These are phyloP conservation scores for Drosophila nigrodunni DNA, from an alignment of 1,140 invertebrate species.

Conservation along the genomic window DNA sequence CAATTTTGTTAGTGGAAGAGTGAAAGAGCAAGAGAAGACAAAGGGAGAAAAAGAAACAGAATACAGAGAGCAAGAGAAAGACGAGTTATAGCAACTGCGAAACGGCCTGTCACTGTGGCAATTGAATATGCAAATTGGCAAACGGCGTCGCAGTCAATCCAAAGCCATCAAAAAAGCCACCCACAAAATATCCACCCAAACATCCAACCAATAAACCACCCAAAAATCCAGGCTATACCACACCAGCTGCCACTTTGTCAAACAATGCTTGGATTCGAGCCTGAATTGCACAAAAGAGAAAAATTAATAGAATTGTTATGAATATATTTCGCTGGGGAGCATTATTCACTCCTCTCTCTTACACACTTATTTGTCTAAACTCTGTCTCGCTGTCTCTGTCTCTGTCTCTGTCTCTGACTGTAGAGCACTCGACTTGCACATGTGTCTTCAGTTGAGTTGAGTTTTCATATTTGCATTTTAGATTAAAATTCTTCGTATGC, in stretches of 20 bases:
- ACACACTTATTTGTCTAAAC: too few relatives aligned
- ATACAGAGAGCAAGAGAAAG: background rate
- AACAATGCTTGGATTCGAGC: slow-evolving; percentile 25
- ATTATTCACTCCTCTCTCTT: background rate
- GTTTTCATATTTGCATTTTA: slow-evolving; percentile 52
- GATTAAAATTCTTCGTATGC: slow-evolving; percentile 36
- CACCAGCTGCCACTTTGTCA: slow-evolving; percentile 31
- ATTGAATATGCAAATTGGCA: slow-evolving; percentile 65
- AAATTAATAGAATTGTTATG: slow-evolving; percentile 64
- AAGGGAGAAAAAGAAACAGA: background rate
- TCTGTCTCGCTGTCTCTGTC: background rate
- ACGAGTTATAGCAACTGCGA: slow-evolving; percentile 11
- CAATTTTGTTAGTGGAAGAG: slow-evolving; percentile 39
- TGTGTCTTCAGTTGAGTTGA: slow-evolving; percentile 22
- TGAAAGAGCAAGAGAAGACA: slow-evolving; percentile 8
- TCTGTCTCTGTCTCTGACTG: background rate
- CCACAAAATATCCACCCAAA: background rate
- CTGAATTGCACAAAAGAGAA: slow-evolving; percentile 33
- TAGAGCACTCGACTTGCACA: slow-evolving; percentile 11
- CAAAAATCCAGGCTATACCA: background rate
- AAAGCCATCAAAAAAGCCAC: slow-evolving; percentile 16
- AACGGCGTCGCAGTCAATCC: slow-evolving; percentile 42
- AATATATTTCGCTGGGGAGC: slow-evolving; percentile 43
- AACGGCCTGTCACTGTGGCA: slow-evolving; percentile 47
- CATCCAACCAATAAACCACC: slow-evolving; percentile 10